These are phyloP conservation scores for Elysia chlorotica DNA, from an alignment of 1,140 invertebrate species.

Conservation along the genomic window DNA sequence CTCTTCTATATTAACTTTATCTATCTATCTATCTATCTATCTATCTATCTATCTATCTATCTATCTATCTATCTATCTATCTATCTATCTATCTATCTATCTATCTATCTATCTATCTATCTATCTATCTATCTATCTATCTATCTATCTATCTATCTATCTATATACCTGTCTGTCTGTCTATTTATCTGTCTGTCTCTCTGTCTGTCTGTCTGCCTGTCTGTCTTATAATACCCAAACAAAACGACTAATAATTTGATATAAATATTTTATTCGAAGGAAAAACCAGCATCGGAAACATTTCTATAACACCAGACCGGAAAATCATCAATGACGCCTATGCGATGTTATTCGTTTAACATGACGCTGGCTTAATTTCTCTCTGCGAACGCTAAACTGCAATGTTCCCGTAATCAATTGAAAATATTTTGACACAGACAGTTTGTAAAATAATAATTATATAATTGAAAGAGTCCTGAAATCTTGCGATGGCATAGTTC, in stretches of 20 bases:
- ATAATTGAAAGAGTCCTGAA: too few relatives aligned
- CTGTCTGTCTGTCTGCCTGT: not conserved
- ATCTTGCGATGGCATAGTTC: too few relatives aligned
- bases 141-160: not conserved
- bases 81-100: not conserved
- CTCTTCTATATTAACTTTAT: not conserved
- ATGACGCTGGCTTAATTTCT: too few relatives aligned
- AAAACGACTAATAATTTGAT: not conserved
- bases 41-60: not conserved
- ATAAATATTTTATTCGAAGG: not conserved
- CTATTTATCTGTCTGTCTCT: not conserved
- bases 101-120: not conserved
- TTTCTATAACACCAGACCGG: not conserved
- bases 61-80: constrained; percentile 1
- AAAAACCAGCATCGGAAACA: not conserved
- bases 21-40: not conserved
- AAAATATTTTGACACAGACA: too few relatives aligned
- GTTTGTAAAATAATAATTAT: too few relatives aligned
- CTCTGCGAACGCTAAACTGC: too few relatives aligned
- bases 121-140: not conserved
- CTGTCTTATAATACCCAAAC: not conserved
- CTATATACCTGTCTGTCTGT: not conserved
- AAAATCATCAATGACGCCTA: not conserved
- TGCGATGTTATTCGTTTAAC: not conserved
- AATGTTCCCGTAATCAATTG: too few relatives aligned